Evolutionary conservation across 2,113 vertebrate genomes (phyloP).

Genomic region (Cranoglanis bouderius): DNA sequence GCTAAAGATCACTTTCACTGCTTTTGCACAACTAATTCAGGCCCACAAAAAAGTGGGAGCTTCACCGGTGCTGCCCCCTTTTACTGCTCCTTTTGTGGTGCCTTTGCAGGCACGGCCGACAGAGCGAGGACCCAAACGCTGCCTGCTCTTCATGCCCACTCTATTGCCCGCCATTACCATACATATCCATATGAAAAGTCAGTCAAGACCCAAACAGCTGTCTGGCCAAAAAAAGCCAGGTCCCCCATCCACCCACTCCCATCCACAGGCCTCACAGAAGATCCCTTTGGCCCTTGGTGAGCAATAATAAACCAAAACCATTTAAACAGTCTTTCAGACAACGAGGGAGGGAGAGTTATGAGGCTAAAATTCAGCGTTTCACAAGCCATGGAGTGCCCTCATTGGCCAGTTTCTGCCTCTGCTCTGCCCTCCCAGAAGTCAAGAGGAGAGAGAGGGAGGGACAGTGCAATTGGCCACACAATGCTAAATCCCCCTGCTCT

Average conservation of each 20-base stretch:
- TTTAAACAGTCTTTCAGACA: conserved; percentile 96
- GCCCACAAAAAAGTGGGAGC: conserved; percentile 99
- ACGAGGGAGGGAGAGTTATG: conserved; percentile 80
- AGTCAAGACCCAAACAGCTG: conserved; percentile 99
- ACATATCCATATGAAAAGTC: conserved; percentile 99
- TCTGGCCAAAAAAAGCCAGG: conserved; percentile 86
- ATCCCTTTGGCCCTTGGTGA: conserved; percentile 89
- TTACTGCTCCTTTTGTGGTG: conserved; percentile 99
- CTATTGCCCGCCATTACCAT: conserved; percentile 99
- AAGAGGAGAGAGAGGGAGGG: conserved; percentile 54
- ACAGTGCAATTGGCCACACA: conserved; percentile 55
- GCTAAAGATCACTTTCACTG: conserved; percentile 99
- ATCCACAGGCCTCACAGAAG: conserved; percentile 86
- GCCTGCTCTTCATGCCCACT: conserved; percentile 98
- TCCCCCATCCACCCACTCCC: conserved; percentile 18
- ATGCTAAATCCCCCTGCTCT: conserved; percentile 54
- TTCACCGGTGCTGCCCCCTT: conserved; percentile 93
- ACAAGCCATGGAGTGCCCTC: conserved; percentile 79
- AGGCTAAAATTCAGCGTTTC: conserved; percentile 88
- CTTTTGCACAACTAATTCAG: conserved; percentile 99
- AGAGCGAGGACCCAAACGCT: conserved; percentile 89
- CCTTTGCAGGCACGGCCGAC: conserved; percentile 93
- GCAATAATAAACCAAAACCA: conserved; percentile 99
- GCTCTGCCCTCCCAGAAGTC: conserved; percentile 78
- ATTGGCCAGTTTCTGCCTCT: conserved; percentile 84